A percentile compares a stretch with the other conserved stretches of the same genome.
phyloP scores from a whole-genome alignment of 2,888 invertebrate species.

The Polymixis flavicincta region DNA sequence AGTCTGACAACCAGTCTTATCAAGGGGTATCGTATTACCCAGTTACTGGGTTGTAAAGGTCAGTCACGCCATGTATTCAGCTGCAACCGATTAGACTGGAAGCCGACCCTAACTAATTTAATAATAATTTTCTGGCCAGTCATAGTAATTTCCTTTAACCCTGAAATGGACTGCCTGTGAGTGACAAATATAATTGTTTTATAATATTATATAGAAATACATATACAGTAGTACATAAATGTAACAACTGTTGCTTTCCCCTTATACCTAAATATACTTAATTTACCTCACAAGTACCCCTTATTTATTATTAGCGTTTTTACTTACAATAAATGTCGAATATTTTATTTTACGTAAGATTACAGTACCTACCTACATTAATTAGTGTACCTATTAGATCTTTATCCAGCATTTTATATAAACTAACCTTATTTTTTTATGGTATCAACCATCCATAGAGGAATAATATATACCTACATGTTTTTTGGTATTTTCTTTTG shows the following conservation, averaged over 20 bases:
- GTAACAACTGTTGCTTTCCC: slow-evolving; percentile 13
- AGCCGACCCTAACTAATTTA: no score
- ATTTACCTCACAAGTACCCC: background rate
- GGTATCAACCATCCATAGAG: no score
- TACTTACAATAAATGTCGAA: background rate
- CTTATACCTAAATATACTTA: slow-evolving; percentile 10
- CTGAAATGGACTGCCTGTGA: background rate
- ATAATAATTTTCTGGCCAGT: background rate
- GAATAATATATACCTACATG: background rate
- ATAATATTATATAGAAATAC: background rate
- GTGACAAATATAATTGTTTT: background rate
- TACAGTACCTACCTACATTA: background rate
- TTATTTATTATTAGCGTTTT: background rate
- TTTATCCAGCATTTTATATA: slow-evolving; percentile 29
- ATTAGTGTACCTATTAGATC: slow-evolving; percentile 27
- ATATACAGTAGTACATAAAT: slow-evolving; percentile 31
- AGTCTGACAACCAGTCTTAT: no score
- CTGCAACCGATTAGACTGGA: no score
- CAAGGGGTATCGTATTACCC: no score
- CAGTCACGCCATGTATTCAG: no score
- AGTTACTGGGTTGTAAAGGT: no score
- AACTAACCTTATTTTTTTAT: background rate
- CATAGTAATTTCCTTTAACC: background rate
- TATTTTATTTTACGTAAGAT: slow-evolving; percentile 3
- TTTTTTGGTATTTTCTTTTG: background rate